Evolutionary conservation across 64 coral and sea anemone species (phyloP), one percentile per base, ranked within the genome.

Genomic region (Porites australiensis): DNA sequence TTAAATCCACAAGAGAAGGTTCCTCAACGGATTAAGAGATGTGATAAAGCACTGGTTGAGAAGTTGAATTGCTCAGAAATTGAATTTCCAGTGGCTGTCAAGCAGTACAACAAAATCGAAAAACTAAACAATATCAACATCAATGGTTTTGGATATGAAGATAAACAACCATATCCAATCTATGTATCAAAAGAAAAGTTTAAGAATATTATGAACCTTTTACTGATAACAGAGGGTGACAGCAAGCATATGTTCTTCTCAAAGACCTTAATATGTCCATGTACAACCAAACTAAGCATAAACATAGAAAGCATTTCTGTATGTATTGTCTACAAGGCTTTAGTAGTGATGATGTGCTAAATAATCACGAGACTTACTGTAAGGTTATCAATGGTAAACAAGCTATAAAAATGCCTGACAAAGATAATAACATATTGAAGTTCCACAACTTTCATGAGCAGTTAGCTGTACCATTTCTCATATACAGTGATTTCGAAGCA

Each of bases 251-350:
- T 80, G 46, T 80, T 13, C 77, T 80, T 5, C 50, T 80, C 11
- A 78, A 80, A 80, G 49, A 53, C 50, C 23, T 80, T 50, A 50
- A 80, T 59, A 50, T 6, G 49, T 59, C 54, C 54, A 80, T 80
- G 77, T 53, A 53, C 50, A 80, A 80, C 13, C 77, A 80, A 80
- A 80, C 77, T 18, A 80, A 80, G 23, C 77, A 80, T 23, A 50
- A 53, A 14, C 45, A 80, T 13, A 80, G 50, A 23, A 80, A 80
- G 77, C 77, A 80, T 51, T 80, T 80, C 13, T 80, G 77, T 54
- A 54, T 54, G 52, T 54, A 54, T 54, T 54, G 52, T 54, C 9
- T 54, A 54, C 52, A 54, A 54, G 4, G 52, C 9, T 54, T 53
- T 23, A 80, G 16, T 4, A 55, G 45, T 15, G 46, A 55, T 53